A percentile compares a stretch with the other conserved stretches of the same genome.
phyloP scores from a whole-genome alignment of 2,888 invertebrate genomes.

The Apoda limacodes region DNA sequence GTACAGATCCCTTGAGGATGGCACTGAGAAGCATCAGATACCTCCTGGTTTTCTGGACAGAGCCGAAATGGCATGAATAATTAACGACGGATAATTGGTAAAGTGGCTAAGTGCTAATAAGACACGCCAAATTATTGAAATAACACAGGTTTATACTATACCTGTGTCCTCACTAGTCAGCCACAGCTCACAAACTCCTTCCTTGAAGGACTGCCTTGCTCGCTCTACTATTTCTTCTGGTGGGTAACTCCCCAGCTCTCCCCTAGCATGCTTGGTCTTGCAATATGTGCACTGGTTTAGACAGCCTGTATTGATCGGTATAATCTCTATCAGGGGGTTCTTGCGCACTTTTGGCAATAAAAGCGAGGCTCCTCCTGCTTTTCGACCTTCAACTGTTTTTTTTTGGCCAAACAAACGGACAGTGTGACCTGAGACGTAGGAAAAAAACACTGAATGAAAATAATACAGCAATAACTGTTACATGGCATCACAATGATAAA shows the following conservation, averaged over 20 bases:
- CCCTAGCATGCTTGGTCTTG: slow-evolving; percentile 97
- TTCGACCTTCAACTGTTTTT: slow-evolving; percentile 82
- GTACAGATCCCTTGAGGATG: no score
- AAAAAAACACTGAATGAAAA: no score
- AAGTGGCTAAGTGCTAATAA: no score
- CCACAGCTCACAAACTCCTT: slow-evolving; percentile 98
- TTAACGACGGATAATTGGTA: no score
- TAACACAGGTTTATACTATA: slow-evolving; percentile 13
- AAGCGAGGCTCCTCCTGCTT: slow-evolving; percentile 88
- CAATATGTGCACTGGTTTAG: slow-evolving; percentile 99
- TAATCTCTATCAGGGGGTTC: slow-evolving; percentile 97
- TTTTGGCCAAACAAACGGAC: slow-evolving; percentile 82
- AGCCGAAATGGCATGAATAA: no score
- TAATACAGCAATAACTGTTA: no score
- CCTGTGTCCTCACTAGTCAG: slow-evolving; percentile 98
- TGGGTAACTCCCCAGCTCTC: slow-evolving; percentile 94
- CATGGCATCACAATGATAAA: no score
- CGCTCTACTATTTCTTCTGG: slow-evolving; percentile 90
- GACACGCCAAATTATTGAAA: neutral
- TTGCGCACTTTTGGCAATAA: slow-evolving; percentile 93
- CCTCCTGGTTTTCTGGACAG: no score
- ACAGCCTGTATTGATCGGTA: slow-evolving; percentile 96
- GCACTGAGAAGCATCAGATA: no score
- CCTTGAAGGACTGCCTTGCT: slow-evolving; percentile 86
- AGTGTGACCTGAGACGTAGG: slow-evolving; percentile 68